These are phyloP conservation scores for Hesperophylax magnus DNA, from an alignment of 1,140 invertebrate species.

Conservation along the genomic window DNA sequence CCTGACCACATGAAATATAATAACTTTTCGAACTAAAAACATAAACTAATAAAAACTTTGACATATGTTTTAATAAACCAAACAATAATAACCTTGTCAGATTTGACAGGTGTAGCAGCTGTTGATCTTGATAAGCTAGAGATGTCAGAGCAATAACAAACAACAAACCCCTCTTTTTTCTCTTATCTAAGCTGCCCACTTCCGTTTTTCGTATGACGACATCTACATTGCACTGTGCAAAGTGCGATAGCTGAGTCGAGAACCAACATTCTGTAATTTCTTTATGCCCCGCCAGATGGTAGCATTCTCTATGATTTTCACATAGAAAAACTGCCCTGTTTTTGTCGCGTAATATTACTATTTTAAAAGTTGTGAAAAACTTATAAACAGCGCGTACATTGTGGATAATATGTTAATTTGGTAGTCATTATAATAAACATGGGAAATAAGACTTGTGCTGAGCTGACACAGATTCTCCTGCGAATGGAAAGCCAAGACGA, in stretches of 20 bases:
- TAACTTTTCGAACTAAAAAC: too few relatives aligned
- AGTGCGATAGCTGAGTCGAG: constrained; percentile 7
- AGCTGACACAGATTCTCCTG: constrained; percentile 58
- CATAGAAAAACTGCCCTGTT: neutral
- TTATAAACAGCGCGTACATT: neutral
- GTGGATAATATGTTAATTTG: neutral
- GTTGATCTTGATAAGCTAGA: neutral
- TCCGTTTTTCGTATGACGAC: neutral
- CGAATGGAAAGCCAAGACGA: constrained; percentile 64
- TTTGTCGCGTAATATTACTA: constrained; percentile 2
- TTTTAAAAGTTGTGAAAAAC: constrained; percentile 3
- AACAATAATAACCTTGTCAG: too few relatives aligned
- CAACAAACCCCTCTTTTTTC: neutral
- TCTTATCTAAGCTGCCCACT: neutral
- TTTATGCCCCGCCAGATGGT: constrained; percentile 41
- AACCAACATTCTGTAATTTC: constrained; percentile 15
- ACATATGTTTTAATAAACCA: too few relatives aligned
- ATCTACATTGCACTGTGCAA: neutral
- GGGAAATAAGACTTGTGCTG: neutral
- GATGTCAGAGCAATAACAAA: neutral
- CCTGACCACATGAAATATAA: too few relatives aligned
- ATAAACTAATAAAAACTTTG: too few relatives aligned
- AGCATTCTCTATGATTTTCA: constrained; percentile 30
- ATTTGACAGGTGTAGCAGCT: too few relatives aligned
- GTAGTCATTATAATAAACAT: neutral